These are phyloP conservation scores for Crossocerus cetratus DNA, from an alignment of 2,888 invertebrate species.

Conservation along the genomic window DNA sequence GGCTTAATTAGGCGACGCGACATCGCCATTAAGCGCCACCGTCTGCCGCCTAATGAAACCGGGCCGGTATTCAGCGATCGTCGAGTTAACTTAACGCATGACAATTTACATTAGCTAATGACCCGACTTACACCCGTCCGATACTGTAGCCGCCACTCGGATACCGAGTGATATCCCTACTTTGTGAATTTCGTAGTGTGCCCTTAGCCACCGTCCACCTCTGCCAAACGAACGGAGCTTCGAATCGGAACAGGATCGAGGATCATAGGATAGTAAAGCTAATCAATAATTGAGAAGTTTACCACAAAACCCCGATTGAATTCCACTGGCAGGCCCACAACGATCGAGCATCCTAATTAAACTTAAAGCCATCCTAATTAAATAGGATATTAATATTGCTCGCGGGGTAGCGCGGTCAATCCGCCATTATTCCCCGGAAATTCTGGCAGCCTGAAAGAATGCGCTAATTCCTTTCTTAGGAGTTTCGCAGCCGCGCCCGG, in stretches of 20 bases:
- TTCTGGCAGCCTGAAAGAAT: background rate
- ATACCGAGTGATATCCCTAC: conserved; percentile 8
- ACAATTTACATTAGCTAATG: conserved; percentile 51
- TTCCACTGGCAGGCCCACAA: no score
- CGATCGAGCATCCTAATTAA: no score
- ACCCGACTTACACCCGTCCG: conserved; percentile 9
- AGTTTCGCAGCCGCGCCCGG: background rate
- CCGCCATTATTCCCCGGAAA: background rate
- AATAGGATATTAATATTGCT: no score
- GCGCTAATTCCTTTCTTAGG: background rate
- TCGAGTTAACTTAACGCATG: conserved; percentile 41
- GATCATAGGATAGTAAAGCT: no score
- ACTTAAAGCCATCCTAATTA: no score
- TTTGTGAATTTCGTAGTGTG: no score
- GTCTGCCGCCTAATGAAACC: conserved; percentile 41
- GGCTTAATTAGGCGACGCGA: conserved; percentile 52
- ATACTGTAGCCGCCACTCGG: conserved; percentile 7
- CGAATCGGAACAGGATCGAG: no score
- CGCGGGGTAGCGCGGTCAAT: no score
- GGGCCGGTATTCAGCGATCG: conserved; percentile 41
- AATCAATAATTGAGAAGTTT: no score
- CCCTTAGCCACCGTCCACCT: no score
- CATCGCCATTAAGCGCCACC: conserved; percentile 39
- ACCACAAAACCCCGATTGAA: no score
- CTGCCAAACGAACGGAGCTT: no score